Evolutionary conservation across 2,797 vertebrate genomes (phyloP).

Genomic region (Forpus xanthops): DNA sequence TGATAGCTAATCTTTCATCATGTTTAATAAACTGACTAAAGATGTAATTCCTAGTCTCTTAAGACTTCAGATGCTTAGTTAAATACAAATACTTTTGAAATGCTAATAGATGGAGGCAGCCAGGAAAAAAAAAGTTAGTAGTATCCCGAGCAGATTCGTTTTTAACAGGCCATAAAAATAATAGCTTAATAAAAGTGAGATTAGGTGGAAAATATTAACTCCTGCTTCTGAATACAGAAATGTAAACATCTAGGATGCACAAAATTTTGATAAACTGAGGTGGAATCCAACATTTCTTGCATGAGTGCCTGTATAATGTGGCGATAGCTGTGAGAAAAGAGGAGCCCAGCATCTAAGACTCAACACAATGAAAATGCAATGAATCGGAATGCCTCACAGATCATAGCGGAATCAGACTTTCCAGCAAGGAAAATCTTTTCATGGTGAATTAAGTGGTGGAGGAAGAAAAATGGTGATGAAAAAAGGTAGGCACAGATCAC

Average conservation of each 20-base stretch:
- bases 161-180: constrained; percentile 70
- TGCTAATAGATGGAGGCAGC: constrained; percentile 72
- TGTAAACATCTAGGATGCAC: constrained; percentile 80
- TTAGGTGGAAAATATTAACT: constrained; percentile 75
- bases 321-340: constrained; percentile 86
- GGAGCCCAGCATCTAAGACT: constrained; percentile 87
- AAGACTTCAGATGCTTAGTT: constrained; percentile 73
- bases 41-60: constrained; percentile 76
- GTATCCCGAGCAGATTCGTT: constrained; percentile 59
- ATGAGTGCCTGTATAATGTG: constrained; percentile 94
- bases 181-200: constrained; percentile 69
- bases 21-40: constrained; percentile 77
- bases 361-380: constrained; percentile 97
- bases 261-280: constrained; percentile 84
- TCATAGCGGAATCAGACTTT: constrained; percentile 99
- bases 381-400: constrained; percentile 99
- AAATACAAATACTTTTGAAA: constrained; percentile 71
- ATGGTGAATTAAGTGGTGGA: constrained; percentile 97
- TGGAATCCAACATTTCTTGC: constrained; percentile 93
- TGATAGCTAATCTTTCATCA: constrained; percentile 76
- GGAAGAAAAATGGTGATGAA: constrained; percentile 94
- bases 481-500: constrained; percentile 90
- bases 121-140: constrained; percentile 66
- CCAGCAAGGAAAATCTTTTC: constrained; percentile 99
- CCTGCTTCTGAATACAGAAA: constrained; percentile 73